These are phyloP conservation scores for Dendrolimus punctatus DNA, from an alignment of 1,140 invertebrate genomes.

Conservation along the genomic window DNA sequence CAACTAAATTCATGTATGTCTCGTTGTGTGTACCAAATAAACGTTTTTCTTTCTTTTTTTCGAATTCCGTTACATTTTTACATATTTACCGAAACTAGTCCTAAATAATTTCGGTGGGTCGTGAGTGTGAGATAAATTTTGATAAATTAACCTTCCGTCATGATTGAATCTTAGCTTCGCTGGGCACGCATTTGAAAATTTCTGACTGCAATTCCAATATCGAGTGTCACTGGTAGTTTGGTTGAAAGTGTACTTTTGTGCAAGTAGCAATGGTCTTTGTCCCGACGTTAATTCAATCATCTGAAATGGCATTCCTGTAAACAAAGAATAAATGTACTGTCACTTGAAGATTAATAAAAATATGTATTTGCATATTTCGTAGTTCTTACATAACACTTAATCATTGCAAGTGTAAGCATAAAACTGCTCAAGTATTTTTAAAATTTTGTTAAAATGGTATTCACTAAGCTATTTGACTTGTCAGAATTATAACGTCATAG, in stretches of 20 bases:
- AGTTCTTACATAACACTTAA: too few relatives aligned
- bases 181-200: conserved; percentile 25
- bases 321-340: not conserved
- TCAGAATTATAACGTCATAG: too few relatives aligned
- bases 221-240: conserved; percentile 37
- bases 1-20: too few relatives aligned
- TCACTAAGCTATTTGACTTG: too few relatives aligned
- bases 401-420: too few relatives aligned
- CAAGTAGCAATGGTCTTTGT: conserved; percentile 28
- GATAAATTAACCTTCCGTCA: conserved; percentile 19
- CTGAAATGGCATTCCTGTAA: conserved; percentile 25
- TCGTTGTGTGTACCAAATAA: too few relatives aligned
- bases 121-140: conserved; percentile 34
- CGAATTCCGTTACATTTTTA: conserved; percentile 20
- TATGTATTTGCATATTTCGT: too few relatives aligned
- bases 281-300: conserved; percentile 22
- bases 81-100: conserved; percentile 20
- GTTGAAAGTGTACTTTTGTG: conserved; percentile 33
- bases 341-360: too few relatives aligned
- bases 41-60: too few relatives aligned
- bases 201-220: conserved; percentile 48
- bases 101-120: conserved; percentile 20
- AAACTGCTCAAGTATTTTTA: too few relatives aligned
- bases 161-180: conserved; percentile 34
- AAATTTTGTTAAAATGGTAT: too few relatives aligned